Conservation (phyloP, 2,888 invertebrate genomes). For the Hybos culiciformis region DNA sequence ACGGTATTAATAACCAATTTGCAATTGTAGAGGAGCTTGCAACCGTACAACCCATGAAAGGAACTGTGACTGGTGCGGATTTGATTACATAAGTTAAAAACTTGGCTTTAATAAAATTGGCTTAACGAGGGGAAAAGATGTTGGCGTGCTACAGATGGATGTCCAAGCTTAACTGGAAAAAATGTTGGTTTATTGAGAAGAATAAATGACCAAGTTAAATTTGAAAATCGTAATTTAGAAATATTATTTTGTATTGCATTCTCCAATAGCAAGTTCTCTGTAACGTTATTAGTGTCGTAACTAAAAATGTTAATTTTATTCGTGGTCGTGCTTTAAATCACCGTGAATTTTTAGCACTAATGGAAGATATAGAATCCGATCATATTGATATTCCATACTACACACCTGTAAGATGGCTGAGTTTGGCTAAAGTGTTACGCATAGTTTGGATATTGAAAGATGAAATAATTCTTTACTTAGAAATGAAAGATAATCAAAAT, state of each 20-base stretch:
- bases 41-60: neutral
- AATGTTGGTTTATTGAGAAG: too few relatives aligned
- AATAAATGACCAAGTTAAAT: too few relatives aligned
- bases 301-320: constrained; percentile 15
- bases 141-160: too few relatives aligned
- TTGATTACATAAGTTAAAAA: neutral
- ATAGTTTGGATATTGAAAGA: neutral
- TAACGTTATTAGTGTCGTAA: constrained; percentile 3
- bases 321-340: constrained; percentile 7
- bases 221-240: too few relatives aligned
- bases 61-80: neutral
- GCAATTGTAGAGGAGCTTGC: neutral
- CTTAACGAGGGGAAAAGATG: too few relatives aligned
- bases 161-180: too few relatives aligned
- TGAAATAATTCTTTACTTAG: neutral
- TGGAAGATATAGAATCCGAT: neutral
- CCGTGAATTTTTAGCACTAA: neutral
- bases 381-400: neutral
- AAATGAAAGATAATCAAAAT: neutral
- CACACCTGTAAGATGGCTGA: neutral
- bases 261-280: constrained; percentile 14
- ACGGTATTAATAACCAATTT: neutral
- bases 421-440: neutral
- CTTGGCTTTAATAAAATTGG: neutral
- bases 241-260: too few relatives aligned